Percentiles rank a stretch among this genome's conserved stretches.
Conservation (phyloP, 2,797 vertebrate species). For the Pangasius sanitwongsei region DNA sequence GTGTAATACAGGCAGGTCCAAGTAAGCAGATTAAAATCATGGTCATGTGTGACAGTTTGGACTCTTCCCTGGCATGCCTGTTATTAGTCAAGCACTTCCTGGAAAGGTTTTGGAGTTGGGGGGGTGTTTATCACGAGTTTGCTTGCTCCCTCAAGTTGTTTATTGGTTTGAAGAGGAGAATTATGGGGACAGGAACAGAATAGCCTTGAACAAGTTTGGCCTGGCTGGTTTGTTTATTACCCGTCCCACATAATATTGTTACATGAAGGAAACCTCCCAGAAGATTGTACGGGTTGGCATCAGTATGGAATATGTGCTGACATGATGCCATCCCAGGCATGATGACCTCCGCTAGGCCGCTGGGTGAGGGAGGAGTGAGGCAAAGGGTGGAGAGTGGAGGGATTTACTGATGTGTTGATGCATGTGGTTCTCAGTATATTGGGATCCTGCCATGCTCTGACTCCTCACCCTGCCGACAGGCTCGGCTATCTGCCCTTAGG, state of each 20-base stretch:
- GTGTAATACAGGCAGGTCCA: slow-evolving; percentile 40
- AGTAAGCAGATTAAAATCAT: slow-evolving; percentile 45
- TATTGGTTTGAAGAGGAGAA: slow-evolving; percentile 28
- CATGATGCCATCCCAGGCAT: slow-evolving; percentile 17
- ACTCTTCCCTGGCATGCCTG: slow-evolving; percentile 35
- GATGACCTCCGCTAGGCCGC: slow-evolving; percentile 32
- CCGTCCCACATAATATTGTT: slow-evolving; percentile 39
- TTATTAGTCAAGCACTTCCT: slow-evolving; percentile 35
- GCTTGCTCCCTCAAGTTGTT: slow-evolving; percentile 24
- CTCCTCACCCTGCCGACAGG: slow-evolving; percentile 39
- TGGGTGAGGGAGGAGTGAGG: slow-evolving; percentile 10
- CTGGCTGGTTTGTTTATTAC: slow-evolving; percentile 38
- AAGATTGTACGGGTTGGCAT: slow-evolving; percentile 5
- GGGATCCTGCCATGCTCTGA: slow-evolving; percentile 45
- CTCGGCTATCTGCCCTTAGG: slow-evolving; percentile 34
- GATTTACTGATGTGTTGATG: slow-evolving; percentile 36
- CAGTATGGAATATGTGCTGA: not conserved
- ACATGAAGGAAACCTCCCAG: slow-evolving; percentile 34
- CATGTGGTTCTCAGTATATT: slow-evolving; percentile 32
- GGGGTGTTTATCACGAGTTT: slow-evolving; percentile 17
- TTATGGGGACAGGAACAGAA: slow-evolving; percentile 34
- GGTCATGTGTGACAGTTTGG: slow-evolving; percentile 41
- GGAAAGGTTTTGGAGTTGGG: slow-evolving; percentile 18
- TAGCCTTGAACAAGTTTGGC: slow-evolving; percentile 30
- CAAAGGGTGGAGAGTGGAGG: not conserved